Base-by-base conservation (phyloP, 2,113 vertebrate species). In the Ailurus styani region DNA sequence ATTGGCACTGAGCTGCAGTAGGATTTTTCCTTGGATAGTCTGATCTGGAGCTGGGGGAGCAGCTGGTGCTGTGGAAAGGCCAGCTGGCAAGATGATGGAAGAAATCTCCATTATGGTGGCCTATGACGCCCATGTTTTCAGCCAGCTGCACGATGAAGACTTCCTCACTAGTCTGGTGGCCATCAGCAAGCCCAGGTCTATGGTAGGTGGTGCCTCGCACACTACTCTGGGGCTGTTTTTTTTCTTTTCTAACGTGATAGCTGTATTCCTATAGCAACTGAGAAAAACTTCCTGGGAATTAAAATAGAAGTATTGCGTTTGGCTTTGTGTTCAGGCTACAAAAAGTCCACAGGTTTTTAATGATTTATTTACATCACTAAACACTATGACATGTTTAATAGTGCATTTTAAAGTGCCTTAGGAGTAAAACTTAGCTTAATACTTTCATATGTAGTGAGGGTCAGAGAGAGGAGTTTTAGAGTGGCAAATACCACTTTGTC, bases 41-140 rank as follows among this genome's bases (percentile, higher is more conserved):
- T 93, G 94, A 73, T 90, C 72, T 96, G 96, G 78, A 96, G 97
- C 94, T 50, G 94, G 94, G 79, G 82, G 14, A 40, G 96, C 97
- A 94, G 92, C 95, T 82, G 79, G 97, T 8, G 20, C 96, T 91
- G 45, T 55, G 66, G 90, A 14, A 91, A 97, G 93, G 96, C 57
- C 93, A 89, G 96, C 94, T 37, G 75, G 94, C 98, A 99, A 98
- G 98, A 99, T 99, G 99, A 99, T 99, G 99, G 99, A 99, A 99
- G 99, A 99, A 98, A 97, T 99, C 98, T 99, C 99, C 90, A 99
- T 99, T 95, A 99, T 98, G 98, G 99, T 99, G 98, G 99, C 99
- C 29, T 99, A 99, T 27, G 98, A 99, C 45, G 99, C 99, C 94
- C 99, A 99, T 23, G 99, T 99, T 37, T 99, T 99, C 78, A 99